Conservation (phyloP, 35 echinoderm and acorn worm species). For the Antedon bifida region DNA sequence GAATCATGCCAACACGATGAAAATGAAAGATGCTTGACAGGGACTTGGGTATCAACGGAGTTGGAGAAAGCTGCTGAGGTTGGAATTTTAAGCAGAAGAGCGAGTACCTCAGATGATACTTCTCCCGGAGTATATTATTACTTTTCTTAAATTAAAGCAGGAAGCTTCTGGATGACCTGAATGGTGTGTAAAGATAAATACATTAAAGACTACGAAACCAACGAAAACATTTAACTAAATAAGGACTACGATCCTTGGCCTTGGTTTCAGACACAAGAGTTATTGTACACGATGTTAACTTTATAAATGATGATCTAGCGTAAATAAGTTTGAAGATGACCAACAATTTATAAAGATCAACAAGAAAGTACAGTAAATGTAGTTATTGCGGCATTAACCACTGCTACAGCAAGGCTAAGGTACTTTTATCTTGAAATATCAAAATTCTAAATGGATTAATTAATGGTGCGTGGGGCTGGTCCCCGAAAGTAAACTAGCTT, state of each 20-base stretch:
- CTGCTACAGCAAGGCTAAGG: neutral
- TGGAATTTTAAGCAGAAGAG: conserved; percentile 20
- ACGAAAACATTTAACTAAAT: neutral
- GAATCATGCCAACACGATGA: neutral
- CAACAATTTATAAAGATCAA: neutral
- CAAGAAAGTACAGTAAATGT: neutral
- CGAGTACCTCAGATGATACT: no score
- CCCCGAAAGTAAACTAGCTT: no score
- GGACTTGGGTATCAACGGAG: conserved; percentile 26
- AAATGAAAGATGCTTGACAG: neutral
- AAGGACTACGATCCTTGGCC: no score
- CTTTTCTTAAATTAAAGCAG: no score
- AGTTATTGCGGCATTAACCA: neutral
- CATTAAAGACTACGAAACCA: neutral
- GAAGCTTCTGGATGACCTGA: no score
- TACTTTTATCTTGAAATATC: no score
- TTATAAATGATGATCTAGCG: neutral
- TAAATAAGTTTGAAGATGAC: neutral
- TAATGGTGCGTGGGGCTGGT: no score
- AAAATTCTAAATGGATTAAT: no score
- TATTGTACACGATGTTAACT: neutral
- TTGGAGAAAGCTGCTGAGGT: neutral
- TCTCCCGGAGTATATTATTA: no score
- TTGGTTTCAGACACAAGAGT: neutral
- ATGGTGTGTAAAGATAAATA: no score